A percentile compares a stretch with the other conserved stretches of the same genome.
These are phyloP conservation scores for Myrmecobius fasciatus DNA, from an alignment of 2,113 vertebrate species.

Conservation along the genomic window DNA sequence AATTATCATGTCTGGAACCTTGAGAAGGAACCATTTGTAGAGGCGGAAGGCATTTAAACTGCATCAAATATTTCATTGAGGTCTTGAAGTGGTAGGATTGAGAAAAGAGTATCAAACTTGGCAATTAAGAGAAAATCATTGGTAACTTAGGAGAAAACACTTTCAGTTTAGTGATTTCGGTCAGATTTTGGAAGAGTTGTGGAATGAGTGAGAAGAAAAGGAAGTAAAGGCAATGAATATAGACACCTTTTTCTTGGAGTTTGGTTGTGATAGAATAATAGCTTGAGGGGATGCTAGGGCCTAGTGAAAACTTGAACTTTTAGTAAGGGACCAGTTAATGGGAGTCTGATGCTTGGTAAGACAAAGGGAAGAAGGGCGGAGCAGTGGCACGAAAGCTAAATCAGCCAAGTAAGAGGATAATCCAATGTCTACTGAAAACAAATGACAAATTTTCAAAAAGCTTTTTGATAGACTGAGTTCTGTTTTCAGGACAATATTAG, in stretches of 20 bases:
- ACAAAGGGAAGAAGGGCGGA: not conserved
- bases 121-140: not conserved
- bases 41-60: not conserved
- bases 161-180: not conserved
- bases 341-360: not conserved
- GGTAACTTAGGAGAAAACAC: not conserved
- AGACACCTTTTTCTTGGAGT: not conserved
- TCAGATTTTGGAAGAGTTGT: not conserved
- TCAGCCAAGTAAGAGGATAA: no score
- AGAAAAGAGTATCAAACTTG: not conserved
- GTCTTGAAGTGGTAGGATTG: not conserved
- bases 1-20: not conserved
- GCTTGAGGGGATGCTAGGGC: not conserved
- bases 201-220: not conserved
- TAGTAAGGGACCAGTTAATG: not conserved
- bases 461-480: not conserved
- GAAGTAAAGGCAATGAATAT: not conserved
- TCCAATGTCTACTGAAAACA: not conserved
- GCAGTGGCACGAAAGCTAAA: not conserved
- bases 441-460: not conserved
- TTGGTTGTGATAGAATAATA: not conserved
- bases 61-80: not conserved
- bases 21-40: not conserved
- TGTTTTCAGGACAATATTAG: not conserved
- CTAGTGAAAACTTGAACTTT: not conserved